A percentile compares a stretch with the other conserved stretches of the same genome.
These are phyloP conservation scores for Pedionomus torquatus DNA, from an alignment of 2,113 vertebrate species.

Conservation along the genomic window DNA sequence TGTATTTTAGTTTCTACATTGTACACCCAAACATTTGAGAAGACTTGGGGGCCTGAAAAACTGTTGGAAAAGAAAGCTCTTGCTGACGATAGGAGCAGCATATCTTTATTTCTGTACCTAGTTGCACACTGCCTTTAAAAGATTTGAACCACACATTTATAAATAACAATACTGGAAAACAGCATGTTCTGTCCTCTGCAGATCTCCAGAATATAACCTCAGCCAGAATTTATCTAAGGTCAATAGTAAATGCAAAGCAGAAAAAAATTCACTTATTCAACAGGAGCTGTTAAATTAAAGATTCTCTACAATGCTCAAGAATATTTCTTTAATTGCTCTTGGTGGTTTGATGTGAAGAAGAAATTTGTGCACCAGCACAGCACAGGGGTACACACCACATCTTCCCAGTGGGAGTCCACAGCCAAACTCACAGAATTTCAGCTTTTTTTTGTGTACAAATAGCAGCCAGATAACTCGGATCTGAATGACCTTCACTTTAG, in stretches of 20 bases:
- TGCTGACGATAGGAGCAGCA: neutral
- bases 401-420: neutral
- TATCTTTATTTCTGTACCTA: constrained; percentile 9
- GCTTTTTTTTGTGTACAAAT: neutral
- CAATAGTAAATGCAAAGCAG: neutral
- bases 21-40: neutral
- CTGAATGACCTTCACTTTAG: neutral
- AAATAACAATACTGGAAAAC: constrained; percentile 18
- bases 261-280: constrained; percentile 11
- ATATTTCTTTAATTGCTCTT: neutral
- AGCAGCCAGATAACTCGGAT: neutral
- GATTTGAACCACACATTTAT: neutral
- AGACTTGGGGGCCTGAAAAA: constrained; percentile 9
- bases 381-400: neutral
- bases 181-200: constrained; percentile 2
- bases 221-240: constrained; percentile 15
- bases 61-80: neutral
- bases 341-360: neutral
- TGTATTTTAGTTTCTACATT: constrained; percentile 1
- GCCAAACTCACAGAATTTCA: neutral
- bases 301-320: neutral
- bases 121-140: neutral
- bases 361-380: neutral
- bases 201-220: constrained; percentile 15
- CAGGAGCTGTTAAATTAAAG: neutral